Evolutionary conservation across 2,113 vertebrate species (phyloP), one percentile per base, ranked within the genome.

Genomic region (Eclectus roratus): DNA sequence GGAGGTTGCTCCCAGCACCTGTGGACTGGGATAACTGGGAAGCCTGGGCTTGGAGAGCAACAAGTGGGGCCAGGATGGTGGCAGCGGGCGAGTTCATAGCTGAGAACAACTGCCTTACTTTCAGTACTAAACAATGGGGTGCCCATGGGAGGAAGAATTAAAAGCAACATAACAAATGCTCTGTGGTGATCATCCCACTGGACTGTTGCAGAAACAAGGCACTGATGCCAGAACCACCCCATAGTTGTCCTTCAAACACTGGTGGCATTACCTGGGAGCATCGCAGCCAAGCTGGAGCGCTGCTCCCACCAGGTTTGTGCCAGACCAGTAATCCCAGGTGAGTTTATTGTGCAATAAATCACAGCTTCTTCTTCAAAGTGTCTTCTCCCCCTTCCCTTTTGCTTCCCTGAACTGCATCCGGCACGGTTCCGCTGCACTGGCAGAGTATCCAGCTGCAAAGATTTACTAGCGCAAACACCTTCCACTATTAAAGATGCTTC

Each of bases 211-310:
- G 58, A 49, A 44, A 39, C n/a, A 53, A 68, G 21, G 31, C 19
- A 35, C 31, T 1, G 1, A 2, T 1, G 4, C 47, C 73, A 73
- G 41, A 56, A 77, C 6, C 1, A 1, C 13, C n/a, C 11, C 0
- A 0, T 5, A 52, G 31, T 5, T 85, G 39, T 83, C 49, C 55
- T 58, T 63, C 53, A 43, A 60, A 29, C 5, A 2, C 53, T 17
- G 47, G 20, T 72, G 53, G 65, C 56, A 65, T 47, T 13, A 39
- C 65, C 61, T 20, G 29, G 7, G 43, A 88, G 19, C 68, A 55
- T 70, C 3, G 0, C 0, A 0, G 64, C 27, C 6, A 21, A n/a
- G 58, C 64, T 44, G 35, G 33, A 60, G 9, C 1, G 1, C 28
- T 89, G 55, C 28, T 91, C 7, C 25, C 29, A 5, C 49, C 1